Conservation (phyloP, 1,140 invertebrate genomes). For the Trypoxylus dichotomus region DNA sequence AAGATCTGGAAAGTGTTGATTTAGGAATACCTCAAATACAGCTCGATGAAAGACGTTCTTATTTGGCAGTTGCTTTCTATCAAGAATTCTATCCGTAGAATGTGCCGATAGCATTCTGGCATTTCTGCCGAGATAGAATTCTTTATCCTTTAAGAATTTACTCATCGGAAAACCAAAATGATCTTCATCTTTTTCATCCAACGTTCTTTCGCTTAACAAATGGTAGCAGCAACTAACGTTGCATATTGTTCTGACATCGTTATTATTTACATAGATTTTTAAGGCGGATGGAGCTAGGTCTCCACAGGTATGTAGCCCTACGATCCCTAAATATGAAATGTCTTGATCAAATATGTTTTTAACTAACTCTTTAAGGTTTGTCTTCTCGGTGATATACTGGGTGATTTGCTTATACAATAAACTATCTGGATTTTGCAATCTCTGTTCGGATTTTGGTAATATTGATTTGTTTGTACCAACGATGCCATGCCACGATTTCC, state of each 20-base stretch:
- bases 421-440: conserved; percentile 32
- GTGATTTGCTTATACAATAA: conserved; percentile 55
- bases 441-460: conserved; percentile 30
- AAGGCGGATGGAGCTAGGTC: conserved; percentile 76
- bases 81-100: conserved; percentile 67
- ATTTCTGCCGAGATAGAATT: conserved; percentile 69
- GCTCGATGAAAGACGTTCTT: conserved; percentile 72
- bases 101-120: conserved; percentile 83
- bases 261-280: conserved; percentile 67
- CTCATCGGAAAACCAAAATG: conserved; percentile 70
- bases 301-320: conserved; percentile 89
- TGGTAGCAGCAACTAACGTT: conserved; percentile 92
- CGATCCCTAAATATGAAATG: conserved; percentile 58
- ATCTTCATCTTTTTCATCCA: conserved; percentile 46
- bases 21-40: conserved; percentile 68
- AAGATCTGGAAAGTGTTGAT: conserved; percentile 51
- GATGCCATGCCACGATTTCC: conserved; percentile 57
- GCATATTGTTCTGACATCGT: conserved; percentile 64
- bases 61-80: conserved; percentile 60
- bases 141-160: conserved; percentile 58
- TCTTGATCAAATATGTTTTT: conserved; percentile 54
- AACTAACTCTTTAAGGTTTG: conserved; percentile 58
- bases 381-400: conserved; percentile 55
- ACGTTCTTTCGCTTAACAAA: conserved; percentile 69
- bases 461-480: conserved; percentile 40